Evolutionary conservation across 2,888 invertebrate species (phyloP).

Genomic region (Cheilosia grossa): DNA sequence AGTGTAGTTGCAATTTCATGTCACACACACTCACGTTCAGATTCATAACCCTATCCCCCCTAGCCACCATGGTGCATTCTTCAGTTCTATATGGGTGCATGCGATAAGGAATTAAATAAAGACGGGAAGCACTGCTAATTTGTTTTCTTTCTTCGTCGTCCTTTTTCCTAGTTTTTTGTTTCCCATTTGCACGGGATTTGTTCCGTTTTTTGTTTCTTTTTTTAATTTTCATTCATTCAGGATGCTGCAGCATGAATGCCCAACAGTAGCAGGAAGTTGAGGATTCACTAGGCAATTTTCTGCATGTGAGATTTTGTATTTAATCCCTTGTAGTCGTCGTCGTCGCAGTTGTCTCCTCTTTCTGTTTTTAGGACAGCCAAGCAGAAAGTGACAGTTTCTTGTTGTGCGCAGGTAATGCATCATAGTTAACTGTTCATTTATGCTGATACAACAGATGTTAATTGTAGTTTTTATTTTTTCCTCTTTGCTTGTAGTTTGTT

Average conservation of each 20-base stretch:
- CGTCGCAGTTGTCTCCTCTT: constrained; percentile 21
- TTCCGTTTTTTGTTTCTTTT: constrained; percentile 11
- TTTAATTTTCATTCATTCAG: constrained; percentile 54
- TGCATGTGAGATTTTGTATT: constrained; percentile 64
- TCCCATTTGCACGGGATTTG: constrained; percentile 59
- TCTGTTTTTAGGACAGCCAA: constrained; percentile 44
- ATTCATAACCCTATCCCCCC: neutral
- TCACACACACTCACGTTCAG: neutral
- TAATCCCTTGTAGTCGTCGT: constrained; percentile 43
- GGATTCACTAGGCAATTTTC: constrained; percentile 68
- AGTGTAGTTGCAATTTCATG: constrained; percentile 55
- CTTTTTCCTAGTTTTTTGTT: constrained; percentile 13
- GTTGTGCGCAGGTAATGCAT: constrained; percentile 69
- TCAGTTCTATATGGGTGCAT: constrained; percentile 7
- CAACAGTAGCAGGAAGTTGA: constrained; percentile 41
- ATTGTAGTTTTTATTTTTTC: constrained; percentile 60
- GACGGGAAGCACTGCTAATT: constrained; percentile 72
- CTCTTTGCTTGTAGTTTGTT: neutral
- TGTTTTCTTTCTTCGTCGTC: constrained; percentile 60
- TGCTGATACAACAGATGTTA: constrained; percentile 73
- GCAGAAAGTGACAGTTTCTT: constrained; percentile 69
- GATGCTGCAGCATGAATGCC: constrained; percentile 34
- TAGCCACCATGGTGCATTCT: neutral
- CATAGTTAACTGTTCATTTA: constrained; percentile 74
- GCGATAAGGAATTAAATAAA: constrained; percentile 59